Evolutionary conservation across 1,140 invertebrate genomes (phyloP), one percentile per base, ranked within the genome.

Genomic region (Drosophila azteca): DNA sequence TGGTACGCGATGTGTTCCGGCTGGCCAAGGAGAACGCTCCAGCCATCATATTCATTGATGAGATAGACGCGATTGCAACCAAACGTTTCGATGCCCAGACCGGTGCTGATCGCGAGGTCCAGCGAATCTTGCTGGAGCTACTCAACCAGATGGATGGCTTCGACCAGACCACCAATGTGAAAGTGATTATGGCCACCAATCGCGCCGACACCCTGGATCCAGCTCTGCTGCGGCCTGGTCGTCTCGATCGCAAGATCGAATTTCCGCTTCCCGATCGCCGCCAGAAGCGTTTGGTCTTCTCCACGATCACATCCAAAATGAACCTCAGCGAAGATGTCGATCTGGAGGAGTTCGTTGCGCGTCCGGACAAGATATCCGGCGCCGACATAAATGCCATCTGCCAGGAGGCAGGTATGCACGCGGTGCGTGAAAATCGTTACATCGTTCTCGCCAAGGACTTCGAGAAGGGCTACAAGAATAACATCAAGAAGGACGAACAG

Each of bases 141-240:
- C 93, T 99, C 0, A 99, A 99, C 93, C 99, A 99, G 93, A 99
- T 99, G 99, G 99, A 99, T 93, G 99, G 99, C 54, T 99, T 99
- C 93, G 99, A 99, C 94, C 98, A 99, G 93, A 99, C 98, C 3
- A 99, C 99, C 17, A 99, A 99, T 94, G 99, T 99, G 15, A 99
- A 99, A 94, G 98, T 99, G 13, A 99, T 99, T 46, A 99, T 99
- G 99, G 99, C 99, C 2, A 99, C 99, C 1, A 99, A 99, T 71
- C 78, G 91, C 35, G 98, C 98, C 24, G 99, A 99, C 90, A 99
- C 99, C 2, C 92, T 99, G 49, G 99, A 99, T 94, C 99, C 99
- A 45, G 99, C 99, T 8, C 93, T 99, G 0, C 93, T 99, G 3
- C 95, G 99, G 90, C 99, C 99, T 20, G 99, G 99, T 51, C 95